Percentiles rank a stretch among this genome's conserved stretches.
Conservation (phyloP, 2,113 vertebrate species). For the Gasterosteus nipponicus region DNA sequence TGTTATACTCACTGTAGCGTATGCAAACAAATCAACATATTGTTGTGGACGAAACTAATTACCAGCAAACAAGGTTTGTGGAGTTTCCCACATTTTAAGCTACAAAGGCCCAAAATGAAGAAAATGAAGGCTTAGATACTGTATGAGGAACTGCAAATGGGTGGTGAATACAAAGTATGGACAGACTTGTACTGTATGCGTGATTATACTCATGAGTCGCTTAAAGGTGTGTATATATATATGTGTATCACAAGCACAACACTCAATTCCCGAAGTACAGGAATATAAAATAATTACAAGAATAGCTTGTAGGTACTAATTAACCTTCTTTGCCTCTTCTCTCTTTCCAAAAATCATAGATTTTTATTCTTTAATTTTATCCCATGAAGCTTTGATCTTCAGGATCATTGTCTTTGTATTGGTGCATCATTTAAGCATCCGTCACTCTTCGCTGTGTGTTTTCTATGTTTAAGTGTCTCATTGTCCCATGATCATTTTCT, state of each 20-base stretch:
- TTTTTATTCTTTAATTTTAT: slow-evolving; percentile 92
- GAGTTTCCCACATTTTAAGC: not conserved
- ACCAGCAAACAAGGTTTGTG: not conserved
- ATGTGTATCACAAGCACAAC: not conserved
- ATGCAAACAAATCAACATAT: not conserved
- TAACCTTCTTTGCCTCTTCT: slow-evolving; percentile 76
- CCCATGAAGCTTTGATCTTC: slow-evolving; percentile 84
- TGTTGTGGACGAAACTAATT: not conserved
- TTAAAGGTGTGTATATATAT: not conserved
- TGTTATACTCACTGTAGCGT: slow-evolving; percentile 3
- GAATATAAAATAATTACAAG: not conserved
- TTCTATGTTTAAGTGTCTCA: slow-evolving; percentile 46
- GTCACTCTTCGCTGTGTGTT: slow-evolving; percentile 37
- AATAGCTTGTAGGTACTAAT: slow-evolving; percentile 52
- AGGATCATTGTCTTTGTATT: slow-evolving; percentile 67
- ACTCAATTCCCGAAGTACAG: slow-evolving; percentile 1
- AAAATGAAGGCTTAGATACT: not conserved
- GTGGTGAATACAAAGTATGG: not conserved
- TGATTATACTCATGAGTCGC: not conserved
- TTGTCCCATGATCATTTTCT: slow-evolving; percentile 70
- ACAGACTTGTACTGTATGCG: not conserved
- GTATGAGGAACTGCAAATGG: not conserved
- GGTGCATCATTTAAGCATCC: slow-evolving; percentile 54
- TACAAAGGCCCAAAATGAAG: slow-evolving; percentile 5
- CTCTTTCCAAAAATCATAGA: slow-evolving; percentile 84